Evolutionary conservation across 2,888 invertebrate genomes (phyloP), one percentile per base, ranked within the genome.

Genomic region (Aleiodes alternator): DNA sequence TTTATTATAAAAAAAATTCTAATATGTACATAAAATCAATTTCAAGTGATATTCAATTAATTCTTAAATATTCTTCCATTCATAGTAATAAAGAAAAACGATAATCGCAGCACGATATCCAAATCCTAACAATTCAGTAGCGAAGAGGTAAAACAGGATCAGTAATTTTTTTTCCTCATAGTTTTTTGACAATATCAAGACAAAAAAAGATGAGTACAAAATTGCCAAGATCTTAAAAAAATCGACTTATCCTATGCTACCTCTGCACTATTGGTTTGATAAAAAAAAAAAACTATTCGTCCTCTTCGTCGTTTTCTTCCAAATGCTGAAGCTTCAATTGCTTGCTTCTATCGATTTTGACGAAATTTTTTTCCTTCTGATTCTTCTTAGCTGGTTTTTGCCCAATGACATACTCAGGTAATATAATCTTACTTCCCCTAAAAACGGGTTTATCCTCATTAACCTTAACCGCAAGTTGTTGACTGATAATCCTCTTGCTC

Each of bases 391-490:
- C 91, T 68, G 89, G 90, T 81, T 92, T 92, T 80, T 92, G 91
- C 0, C 96, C 96, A 75, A 96, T 92, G 14, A 95, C 93, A 91
- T 96, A 96, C 84, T 96, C 96, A 0, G 96, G 96, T 94, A 96
- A 94, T 0, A 96, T 90, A 59, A 95, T 86, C 89, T 95, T 96
- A 73, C 93, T 94, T 77, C 92, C 93, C 84, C 92, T 92, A 82
- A 94, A 93, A 69, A 92, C 89, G 5, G 92, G 88, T 77, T 90
- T 91, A 34, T 85, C 84, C n/a, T 88, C 83, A 1, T 80, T 77
- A 16, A 85, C 81, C 31, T 82, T 68, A 7, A 79, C 75, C 6
- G 77, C 29, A 6, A 76, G 14, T 12, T 57, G 64, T 14, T 78
- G 29, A 0, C 50, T 55, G 4, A 72, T 61, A 9, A 55, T 14